A percentile compares a stretch with the other conserved stretches of the same genome.
Evolutionary conservation across 2,113 vertebrate species (phyloP).

Genomic region (Cyprinodon brontotheroides): DNA sequence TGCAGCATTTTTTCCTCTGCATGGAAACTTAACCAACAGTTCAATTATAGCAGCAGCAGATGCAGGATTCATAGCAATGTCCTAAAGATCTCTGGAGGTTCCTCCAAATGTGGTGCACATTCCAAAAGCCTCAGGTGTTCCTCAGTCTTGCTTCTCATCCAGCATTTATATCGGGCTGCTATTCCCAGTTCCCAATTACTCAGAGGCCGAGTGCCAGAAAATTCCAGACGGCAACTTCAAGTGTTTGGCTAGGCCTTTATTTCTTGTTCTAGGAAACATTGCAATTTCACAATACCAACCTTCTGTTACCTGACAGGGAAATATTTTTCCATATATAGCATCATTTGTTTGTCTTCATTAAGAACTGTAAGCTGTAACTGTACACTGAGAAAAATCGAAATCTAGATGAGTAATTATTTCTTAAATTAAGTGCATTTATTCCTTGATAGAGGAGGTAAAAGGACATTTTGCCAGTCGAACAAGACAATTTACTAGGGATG

Average conservation of each 20-base stretch:
- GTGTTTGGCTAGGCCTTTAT: constrained; percentile 29
- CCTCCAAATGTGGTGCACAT: constrained; percentile 25
- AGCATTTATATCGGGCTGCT: constrained; percentile 47
- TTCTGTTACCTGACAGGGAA: constrained; percentile 20
- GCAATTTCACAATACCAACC: constrained; percentile 26
- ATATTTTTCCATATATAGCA: constrained; percentile 15
- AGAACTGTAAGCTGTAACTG: too few relatives aligned
- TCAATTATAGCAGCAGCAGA: background rate
- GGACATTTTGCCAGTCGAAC: too few relatives aligned
- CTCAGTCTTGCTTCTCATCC: constrained; percentile 51
- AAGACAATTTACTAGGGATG: too few relatives aligned
- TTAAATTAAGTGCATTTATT: too few relatives aligned
- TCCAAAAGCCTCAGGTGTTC: constrained; percentile 69
- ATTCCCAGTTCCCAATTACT: constrained; percentile 64
- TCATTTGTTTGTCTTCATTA: too few relatives aligned
- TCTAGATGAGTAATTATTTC: too few relatives aligned
- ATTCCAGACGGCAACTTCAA: constrained; percentile 43
- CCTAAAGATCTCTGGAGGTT: constrained; percentile 45
- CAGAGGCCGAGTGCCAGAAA: constrained; percentile 43
- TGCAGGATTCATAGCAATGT: constrained; percentile 4
- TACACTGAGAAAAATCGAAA: too few relatives aligned
- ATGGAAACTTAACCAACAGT: constrained; percentile 22
- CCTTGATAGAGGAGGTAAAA: too few relatives aligned
- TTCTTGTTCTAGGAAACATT: constrained; percentile 54
- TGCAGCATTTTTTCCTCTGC: constrained; percentile 6